phyloP scores from a whole-genome alignment of 2,797 vertebrate genomes.

The Holocentrus rufus region DNA sequence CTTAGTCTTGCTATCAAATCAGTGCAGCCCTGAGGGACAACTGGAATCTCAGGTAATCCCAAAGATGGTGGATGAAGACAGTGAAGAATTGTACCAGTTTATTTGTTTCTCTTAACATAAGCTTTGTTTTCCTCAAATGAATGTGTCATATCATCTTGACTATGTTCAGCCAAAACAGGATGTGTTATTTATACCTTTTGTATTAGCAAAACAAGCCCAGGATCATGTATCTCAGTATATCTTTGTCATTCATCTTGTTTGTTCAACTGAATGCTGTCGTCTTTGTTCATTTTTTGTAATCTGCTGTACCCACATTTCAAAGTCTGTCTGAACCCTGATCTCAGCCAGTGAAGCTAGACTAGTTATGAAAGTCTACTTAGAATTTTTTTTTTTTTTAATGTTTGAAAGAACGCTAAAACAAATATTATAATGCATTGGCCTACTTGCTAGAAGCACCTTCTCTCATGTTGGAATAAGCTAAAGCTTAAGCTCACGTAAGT shows the following conservation, averaged over 20 bases:
- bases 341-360: slow-evolving; percentile 73
- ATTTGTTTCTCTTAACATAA: slow-evolving; percentile 59
- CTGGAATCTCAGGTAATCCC: slow-evolving; percentile 80
- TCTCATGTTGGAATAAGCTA: slow-evolving; percentile 69
- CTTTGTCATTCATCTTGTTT: slow-evolving; percentile 46
- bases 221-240: slow-evolving; percentile 46
- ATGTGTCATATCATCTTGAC: slow-evolving; percentile 44
- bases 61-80: slow-evolving; percentile 61
- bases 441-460: slow-evolving; percentile 63
- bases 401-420: slow-evolving; percentile 73
- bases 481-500: slow-evolving; percentile 70
- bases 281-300: slow-evolving; percentile 61
- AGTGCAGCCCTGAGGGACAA: slow-evolving; percentile 76
- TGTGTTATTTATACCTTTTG: slow-evolving; percentile 76
- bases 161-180: slow-evolving; percentile 69
- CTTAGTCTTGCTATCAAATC: slow-evolving; percentile 60
- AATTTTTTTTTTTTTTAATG: slow-evolving; percentile 27
- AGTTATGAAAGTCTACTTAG: slow-evolving; percentile 46
- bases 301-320: slow-evolving; percentile 42
- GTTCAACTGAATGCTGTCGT: slow-evolving; percentile 66
- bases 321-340: slow-evolving; percentile 51
- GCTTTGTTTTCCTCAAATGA: slow-evolving; percentile 53
- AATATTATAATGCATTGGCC: slow-evolving; percentile 57
- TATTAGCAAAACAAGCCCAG: slow-evolving; percentile 69
- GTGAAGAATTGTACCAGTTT: slow-evolving; percentile 59